A percentile compares a stretch with the other conserved stretches of the same genome.
phyloP scores from a whole-genome alignment of 2,113 vertebrate species.

The Aviceda subcristata region DNA sequence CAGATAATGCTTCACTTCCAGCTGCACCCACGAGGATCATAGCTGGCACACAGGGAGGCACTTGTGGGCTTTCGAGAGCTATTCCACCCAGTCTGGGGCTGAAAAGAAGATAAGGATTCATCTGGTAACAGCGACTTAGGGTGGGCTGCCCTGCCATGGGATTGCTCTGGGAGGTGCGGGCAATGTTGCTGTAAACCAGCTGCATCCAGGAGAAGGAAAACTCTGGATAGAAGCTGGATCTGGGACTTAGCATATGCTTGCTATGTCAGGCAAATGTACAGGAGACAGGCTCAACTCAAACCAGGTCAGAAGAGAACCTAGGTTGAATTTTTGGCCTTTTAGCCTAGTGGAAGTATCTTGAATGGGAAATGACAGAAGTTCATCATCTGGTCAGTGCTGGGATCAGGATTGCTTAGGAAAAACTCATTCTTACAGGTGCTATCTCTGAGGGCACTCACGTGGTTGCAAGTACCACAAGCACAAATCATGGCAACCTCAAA shows the following conservation, averaged over 20 bases:
- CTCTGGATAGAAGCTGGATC: neutral
- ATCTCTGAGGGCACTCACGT: neutral
- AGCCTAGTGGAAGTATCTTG: neutral
- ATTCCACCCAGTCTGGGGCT: neutral
- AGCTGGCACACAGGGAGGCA: neutral
- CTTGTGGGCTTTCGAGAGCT: neutral
- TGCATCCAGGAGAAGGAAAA: neutral
- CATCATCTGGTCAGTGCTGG: neutral
- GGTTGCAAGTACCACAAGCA: neutral
- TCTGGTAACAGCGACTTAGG: neutral
- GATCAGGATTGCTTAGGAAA: neutral
- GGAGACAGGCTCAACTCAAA: neutral
- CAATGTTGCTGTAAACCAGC: neutral
- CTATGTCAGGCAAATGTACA: rapidly evolving
- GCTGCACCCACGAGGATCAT: neutral
- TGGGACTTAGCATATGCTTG: rapidly evolving
- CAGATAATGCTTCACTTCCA: neutral
- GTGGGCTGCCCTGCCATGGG: neutral
- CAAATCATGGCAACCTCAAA: neutral
- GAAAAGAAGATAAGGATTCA: neutral
- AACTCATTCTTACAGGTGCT: neutral
- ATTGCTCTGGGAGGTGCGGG: neutral
- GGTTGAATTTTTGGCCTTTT: neutral
- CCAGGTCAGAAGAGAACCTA: neutral
- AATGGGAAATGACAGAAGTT: neutral